These are phyloP conservation scores for Drosophila asahinai DNA, from an alignment of 1,140 invertebrate species.

Conservation along the genomic window DNA sequence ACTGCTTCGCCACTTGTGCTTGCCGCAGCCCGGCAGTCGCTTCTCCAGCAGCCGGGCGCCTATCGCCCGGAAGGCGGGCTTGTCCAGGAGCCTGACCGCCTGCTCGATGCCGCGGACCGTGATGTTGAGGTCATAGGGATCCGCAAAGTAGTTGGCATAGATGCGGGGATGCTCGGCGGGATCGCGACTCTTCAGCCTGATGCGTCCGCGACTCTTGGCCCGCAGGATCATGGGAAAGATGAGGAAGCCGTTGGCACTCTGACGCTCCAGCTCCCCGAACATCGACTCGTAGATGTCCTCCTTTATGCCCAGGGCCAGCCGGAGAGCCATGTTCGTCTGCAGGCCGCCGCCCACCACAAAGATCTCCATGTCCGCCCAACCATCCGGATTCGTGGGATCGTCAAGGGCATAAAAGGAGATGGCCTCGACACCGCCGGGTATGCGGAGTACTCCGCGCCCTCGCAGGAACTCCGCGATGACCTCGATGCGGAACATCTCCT, in stretches of 20 bases:
- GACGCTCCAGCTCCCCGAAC: constrained; percentile 87
- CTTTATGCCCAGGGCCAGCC: constrained; percentile 86
- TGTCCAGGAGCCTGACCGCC: constrained; percentile 86
- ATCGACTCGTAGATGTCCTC: constrained; percentile 86
- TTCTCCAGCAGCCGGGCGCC: constrained; percentile 87
- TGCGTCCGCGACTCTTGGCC: constrained; percentile 90
- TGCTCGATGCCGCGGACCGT: constrained; percentile 88
- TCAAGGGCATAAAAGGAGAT: constrained; percentile 91
- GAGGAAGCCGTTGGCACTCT: constrained; percentile 87
- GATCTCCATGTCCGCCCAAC: constrained; percentile 91
- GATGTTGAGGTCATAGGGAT: constrained; percentile 88
- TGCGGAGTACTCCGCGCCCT: constrained; percentile 89
- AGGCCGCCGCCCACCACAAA: constrained; percentile 87
- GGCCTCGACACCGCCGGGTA: constrained; percentile 92
- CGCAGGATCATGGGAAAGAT: constrained; percentile 90
- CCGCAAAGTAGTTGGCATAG: constrained; percentile 91
- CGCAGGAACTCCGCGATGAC: constrained; percentile 53
- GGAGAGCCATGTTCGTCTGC: constrained; percentile 85
- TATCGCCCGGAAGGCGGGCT: constrained; percentile 87
- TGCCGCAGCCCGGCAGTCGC: constrained; percentile 88
- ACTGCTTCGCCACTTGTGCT: constrained; percentile 87
- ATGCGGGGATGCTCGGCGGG: constrained; percentile 91
- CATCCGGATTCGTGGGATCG: constrained; percentile 86
- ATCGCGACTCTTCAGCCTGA: constrained; percentile 89
- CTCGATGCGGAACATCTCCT: constrained; percentile 43